Conservation (phyloP, 2,888 invertebrate species). For the Anticlea derivata region DNA sequence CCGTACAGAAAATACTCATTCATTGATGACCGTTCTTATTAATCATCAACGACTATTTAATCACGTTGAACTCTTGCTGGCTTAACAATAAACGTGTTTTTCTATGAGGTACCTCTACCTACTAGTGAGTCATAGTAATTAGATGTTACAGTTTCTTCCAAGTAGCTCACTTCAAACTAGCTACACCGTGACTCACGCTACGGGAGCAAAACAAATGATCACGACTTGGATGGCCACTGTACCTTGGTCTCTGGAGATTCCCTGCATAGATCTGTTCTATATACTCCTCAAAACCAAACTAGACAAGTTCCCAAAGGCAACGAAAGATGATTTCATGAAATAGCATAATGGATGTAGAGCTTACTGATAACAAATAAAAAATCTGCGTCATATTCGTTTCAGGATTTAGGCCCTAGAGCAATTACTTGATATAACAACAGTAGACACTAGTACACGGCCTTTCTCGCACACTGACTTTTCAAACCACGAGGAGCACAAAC, state of each 20-base stretch:
- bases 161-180: constrained; percentile 49
- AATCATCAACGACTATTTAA: constrained; percentile 22
- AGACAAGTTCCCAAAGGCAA: not conserved
- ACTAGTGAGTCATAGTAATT: constrained; percentile 51
- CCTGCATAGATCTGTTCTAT: no score
- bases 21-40: constrained; percentile 22
- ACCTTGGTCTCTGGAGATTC: constrained; percentile 44
- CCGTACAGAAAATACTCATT: constrained; percentile 6
- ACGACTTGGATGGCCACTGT: constrained; percentile 51
- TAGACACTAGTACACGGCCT: no score
- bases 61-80: constrained; percentile 23
- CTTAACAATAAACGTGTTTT: constrained; percentile 36
- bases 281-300: no score
- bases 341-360: no score
- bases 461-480: no score
- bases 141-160: constrained; percentile 56
- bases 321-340: no score
- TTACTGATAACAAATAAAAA: no score
- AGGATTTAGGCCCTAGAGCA: no score
- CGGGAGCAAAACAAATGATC: constrained; percentile 59
- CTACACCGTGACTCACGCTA: constrained; percentile 60
- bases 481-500: no score
- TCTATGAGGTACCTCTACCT: constrained; percentile 33
- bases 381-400: no score
- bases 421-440: no score